Evolutionary conservation across 2,113 vertebrate genomes (phyloP), one percentile per base, ranked within the genome.

Genomic region (Pomatorhinus ruficollis): DNA sequence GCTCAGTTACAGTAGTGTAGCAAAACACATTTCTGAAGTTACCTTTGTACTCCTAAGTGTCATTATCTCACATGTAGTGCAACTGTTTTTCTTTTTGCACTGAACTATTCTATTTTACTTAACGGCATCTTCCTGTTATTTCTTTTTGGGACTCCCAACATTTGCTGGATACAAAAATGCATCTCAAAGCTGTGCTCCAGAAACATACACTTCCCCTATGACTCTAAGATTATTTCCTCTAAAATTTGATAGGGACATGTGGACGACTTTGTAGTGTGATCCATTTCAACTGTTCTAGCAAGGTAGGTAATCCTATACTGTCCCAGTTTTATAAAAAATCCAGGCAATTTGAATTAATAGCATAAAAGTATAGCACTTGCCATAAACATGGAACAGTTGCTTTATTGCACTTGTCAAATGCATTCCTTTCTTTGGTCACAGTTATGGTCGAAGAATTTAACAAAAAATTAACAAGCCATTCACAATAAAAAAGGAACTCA

Each of bases 381-480:
- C 96, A 98, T 98, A 97, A 98, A 97, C 97, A 96, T 82, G 66
- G 94, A 97, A 97, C 97, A 97, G 97, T 97, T 96, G 93, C 95
- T 98, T 98, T 98, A 97, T 95, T 97, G 95, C 97, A 97, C 88
- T 97, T 95, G 93, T 96, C 89, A 95, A 93, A 95, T 88, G 97
- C 98, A 98, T 98, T 98, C 98, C 97, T 97, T 78, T 61, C 86
- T 98, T 98, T 98, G 97, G 98, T 98, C 98, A 98, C 98, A 98
- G 98, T 95, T 96, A 98, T 94, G 97, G 97, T 98, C 47, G 54
- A 96, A 96, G 79, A 97, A 95, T 92, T 92, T 79, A 60, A 95
- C 69, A 84, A 96, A 95, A 96, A 95, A 92, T 93, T 95, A 96
- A 94, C 94, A 96, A 92, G 92, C 47, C 94, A 95, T 93, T 97